Evolutionary conservation across 2,888 invertebrate genomes (phyloP).

Genomic region (Drosophila melanocephala): DNA sequence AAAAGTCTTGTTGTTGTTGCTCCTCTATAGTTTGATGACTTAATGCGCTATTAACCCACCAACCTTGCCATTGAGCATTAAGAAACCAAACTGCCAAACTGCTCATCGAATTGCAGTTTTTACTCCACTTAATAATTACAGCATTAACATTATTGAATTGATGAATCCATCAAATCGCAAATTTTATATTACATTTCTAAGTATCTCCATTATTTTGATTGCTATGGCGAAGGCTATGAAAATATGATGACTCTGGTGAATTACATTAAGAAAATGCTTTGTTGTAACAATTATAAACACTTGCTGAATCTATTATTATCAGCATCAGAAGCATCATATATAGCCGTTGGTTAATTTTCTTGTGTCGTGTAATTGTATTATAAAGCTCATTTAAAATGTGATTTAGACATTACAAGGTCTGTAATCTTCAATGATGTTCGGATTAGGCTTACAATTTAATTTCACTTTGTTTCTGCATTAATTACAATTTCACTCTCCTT

Average conservation of each 20-base stretch:
- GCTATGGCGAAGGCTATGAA: not conserved
- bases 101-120: slow-evolving; percentile 30
- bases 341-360: not conserved
- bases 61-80: slow-evolving; percentile 23
- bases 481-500: not conserved
- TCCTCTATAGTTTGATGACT: slow-evolving; percentile 61
- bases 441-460: not conserved
- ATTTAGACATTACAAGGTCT: not conserved
- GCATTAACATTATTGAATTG: slow-evolving; percentile 33
- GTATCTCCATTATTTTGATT: slow-evolving; percentile 7
- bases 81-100: slow-evolving; percentile 9
- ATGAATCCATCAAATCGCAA: slow-evolving; percentile 26
- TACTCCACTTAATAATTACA: slow-evolving; percentile 40
- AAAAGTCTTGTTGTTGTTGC: slow-evolving; percentile 21
- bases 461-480: not conserved
- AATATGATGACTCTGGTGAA: no score
- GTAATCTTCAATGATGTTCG: not conserved
- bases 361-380: not conserved
- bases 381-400: not conserved
- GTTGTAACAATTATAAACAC: not conserved
- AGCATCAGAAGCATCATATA: not conserved
- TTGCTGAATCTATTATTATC: not conserved
- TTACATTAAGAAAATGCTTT: not conserved
- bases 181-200: not conserved
- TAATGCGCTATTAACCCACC: slow-evolving; percentile 68